Evolutionary conservation across 2,888 invertebrate genomes (phyloP), one percentile per base, ranked within the genome.

Genomic region (Podabrus alpinus): DNA sequence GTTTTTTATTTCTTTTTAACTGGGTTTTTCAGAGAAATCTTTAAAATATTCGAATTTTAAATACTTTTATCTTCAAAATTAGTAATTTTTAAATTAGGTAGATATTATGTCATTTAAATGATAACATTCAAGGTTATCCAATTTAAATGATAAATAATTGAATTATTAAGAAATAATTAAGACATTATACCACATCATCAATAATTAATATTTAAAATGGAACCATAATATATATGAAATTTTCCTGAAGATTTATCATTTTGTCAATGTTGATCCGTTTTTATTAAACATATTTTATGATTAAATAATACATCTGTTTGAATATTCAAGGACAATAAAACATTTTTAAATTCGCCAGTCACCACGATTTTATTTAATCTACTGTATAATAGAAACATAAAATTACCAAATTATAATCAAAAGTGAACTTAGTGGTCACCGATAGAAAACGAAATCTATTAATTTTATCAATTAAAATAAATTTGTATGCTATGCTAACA

Each of bases 261-360:
- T 68, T 25, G 25, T 61, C 64, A 71, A 25, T 70, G 71, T 71
- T 71, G 68, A 24, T 62, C 71, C 74, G 61, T 73, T 74, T 74
- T 68, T 64, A 21, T 62, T 68, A 62, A 45, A 66, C n/a, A 45
- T 64, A 71, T 71, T 59, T 72, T 72, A 45, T 69, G 69, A 72
- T 59, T 72, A 75, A 75, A 72, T 67, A 60, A 71, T 75, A 75
- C 75, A 72, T 71, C 69, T 75, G 69, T 68, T 75, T 75, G 61
- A 66, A 71, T 69, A 72, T 75, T 72, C 75, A 75, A 75, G 75
- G 75, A 68, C 69, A 69, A 17, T 68, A 62, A 75, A 72, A 72
- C 66, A 61, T 64, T 64, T 75, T 75, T 69, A 75, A 72, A 72
- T 69, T 69, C 66, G 72, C 69, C 68, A 75, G 75, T 75, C 75